A percentile compares a stretch with the other conserved stretches of the same genome.
phyloP scores from a whole-genome alignment of 2,888 invertebrate genomes.

The Drosophila kokeensis region DNA sequence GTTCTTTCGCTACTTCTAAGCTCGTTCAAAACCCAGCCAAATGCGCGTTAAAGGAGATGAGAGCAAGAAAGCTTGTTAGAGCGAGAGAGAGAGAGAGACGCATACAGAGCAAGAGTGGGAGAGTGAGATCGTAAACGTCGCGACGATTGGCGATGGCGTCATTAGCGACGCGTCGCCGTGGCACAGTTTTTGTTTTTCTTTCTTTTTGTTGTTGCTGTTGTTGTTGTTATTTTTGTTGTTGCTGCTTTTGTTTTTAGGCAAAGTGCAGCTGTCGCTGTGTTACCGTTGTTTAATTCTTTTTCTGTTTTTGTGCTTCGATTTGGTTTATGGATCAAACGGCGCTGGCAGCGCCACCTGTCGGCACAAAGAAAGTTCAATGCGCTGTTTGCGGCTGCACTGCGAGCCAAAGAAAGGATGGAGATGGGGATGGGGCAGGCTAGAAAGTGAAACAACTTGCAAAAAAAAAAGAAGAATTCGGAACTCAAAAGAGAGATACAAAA shows the following conservation, averaged over 20 bases:
- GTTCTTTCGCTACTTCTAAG: constrained; percentile 23
- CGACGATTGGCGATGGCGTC: constrained; percentile 63
- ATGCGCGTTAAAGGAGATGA: constrained; percentile 54
- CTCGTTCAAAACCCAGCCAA: constrained; percentile 27
- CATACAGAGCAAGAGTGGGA: neutral
- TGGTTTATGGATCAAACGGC: constrained; percentile 44
- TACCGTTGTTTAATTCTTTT: constrained; percentile 29
- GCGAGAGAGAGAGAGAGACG: constrained; percentile 1
- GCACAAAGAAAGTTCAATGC: constrained; percentile 16
- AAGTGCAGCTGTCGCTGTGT: constrained; percentile 59
- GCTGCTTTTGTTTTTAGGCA: constrained; percentile 10
- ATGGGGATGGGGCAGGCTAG: constrained; percentile 7
- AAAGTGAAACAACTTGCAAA: constrained; percentile 51
- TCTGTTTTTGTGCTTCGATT: constrained; percentile 31
- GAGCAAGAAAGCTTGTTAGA: constrained; percentile 6
- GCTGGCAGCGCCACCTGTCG: constrained; percentile 51
- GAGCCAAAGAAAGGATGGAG: neutral
- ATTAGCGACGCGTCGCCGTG: constrained; percentile 61
- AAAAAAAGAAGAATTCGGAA: constrained; percentile 41
- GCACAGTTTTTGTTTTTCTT: constrained; percentile 58
- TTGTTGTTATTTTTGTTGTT: neutral
- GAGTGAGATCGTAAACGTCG: constrained; percentile 56
- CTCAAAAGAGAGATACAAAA: constrained; percentile 17
- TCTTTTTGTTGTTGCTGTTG: neutral
- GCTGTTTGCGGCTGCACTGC: constrained; percentile 8